phyloP scores from a whole-genome alignment of 2,888 invertebrate genomes.

The Drosophila longiperda region DNA sequence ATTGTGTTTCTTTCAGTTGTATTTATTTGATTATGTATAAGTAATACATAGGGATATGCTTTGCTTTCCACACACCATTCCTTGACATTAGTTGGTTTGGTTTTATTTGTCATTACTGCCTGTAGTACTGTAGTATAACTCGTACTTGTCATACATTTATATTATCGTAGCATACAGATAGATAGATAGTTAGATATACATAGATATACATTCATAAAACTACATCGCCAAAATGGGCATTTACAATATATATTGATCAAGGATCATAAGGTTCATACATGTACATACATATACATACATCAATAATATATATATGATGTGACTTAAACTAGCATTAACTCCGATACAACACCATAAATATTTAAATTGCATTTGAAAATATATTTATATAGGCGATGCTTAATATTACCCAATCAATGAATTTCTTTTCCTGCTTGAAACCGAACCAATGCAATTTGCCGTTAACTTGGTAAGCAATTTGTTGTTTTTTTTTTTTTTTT shows the following conservation, averaged over 20 bases:
- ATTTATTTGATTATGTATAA: constrained; percentile 43
- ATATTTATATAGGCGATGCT: constrained; percentile 20
- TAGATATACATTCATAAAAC: constrained; percentile 57
- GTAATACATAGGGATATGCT: constrained; percentile 54
- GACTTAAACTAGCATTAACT: constrained; percentile 69
- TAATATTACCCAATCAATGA: constrained; percentile 30
- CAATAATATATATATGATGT: constrained; percentile 53
- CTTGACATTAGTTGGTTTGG: constrained; percentile 51
- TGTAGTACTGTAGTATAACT: constrained; percentile 52
- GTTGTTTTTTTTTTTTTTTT: constrained; percentile 5
- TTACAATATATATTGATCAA: constrained; percentile 52
- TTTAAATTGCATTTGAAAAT: constrained; percentile 27
- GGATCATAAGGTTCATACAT: constrained; percentile 53
- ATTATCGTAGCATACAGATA: constrained; percentile 53
- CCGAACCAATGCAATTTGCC: constrained; percentile 34
- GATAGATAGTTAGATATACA: constrained; percentile 25
- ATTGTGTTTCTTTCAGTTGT: constrained; percentile 58
- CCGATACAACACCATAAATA: constrained; percentile 42
- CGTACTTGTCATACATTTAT: constrained; percentile 46
- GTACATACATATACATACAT: constrained; percentile 37
- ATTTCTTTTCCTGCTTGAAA: constrained; percentile 25
- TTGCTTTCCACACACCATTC: constrained; percentile 32
- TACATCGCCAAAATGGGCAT: constrained; percentile 64
- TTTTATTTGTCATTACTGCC: constrained; percentile 56
- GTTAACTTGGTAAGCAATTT: constrained; percentile 45